Percentiles rank a stretch among this genome's conserved stretches.
Conservation (phyloP, 2,113 vertebrate species). For the Melanotaenia duboulayi region DNA sequence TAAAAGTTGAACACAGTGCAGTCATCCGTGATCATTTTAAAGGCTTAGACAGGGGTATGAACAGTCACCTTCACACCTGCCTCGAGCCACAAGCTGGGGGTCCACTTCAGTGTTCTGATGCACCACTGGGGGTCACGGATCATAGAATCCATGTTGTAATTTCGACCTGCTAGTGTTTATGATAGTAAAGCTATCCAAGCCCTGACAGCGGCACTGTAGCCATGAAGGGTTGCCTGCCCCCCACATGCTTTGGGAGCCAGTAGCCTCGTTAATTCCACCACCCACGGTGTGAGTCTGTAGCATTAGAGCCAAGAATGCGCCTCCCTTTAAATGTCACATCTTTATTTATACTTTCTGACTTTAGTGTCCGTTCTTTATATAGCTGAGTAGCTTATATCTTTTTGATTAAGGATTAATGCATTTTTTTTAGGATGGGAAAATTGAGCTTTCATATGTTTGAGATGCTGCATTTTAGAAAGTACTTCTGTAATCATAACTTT, state of each 20-base stretch:
- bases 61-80: slow-evolving; percentile 43
- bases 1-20: slow-evolving; percentile 4
- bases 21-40: background rate
- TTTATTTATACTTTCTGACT: slow-evolving; percentile 35
- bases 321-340: slow-evolving; percentile 44
- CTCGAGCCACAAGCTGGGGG: slow-evolving; percentile 34
- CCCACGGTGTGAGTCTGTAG: slow-evolving; percentile 51
- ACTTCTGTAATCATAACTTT: background rate
- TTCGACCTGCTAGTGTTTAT: slow-evolving; percentile 40
- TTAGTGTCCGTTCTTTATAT: slow-evolving; percentile 4
- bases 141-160: slow-evolving; percentile 47
- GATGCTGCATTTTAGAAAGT: background rate
- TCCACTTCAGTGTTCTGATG: slow-evolving; percentile 54
- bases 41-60: slow-evolving; percentile 17
- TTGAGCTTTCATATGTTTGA: background rate
- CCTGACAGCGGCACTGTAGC: slow-evolving; percentile 33
- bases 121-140: slow-evolving; percentile 50
- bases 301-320: slow-evolving; percentile 9
- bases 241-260: slow-evolving; percentile 38
- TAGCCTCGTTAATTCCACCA: slow-evolving; percentile 72
- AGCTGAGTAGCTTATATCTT: slow-evolving; percentile 11
- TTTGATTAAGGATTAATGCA: slow-evolving; percentile 2
- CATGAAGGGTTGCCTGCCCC: slow-evolving; percentile 14
- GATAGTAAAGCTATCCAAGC: slow-evolving; percentile 25
- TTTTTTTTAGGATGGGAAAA: slow-evolving; percentile 5